Conservation (phyloP, 2,797 vertebrate genomes). For the Myotis planiceps region DNA sequence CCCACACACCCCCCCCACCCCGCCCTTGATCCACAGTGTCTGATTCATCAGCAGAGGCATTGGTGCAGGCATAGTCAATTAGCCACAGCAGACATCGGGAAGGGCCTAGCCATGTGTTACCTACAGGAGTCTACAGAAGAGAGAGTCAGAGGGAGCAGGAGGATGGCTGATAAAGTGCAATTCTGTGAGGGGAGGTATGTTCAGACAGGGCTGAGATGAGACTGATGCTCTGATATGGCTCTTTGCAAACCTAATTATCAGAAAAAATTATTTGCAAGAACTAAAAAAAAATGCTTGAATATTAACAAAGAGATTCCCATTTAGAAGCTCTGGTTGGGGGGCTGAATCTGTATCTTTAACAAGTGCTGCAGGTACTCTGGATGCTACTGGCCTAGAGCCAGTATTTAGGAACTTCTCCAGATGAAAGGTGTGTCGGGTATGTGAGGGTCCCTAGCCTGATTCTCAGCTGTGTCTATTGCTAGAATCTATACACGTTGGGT, state of each 20-base stretch:
- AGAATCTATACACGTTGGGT: not conserved
- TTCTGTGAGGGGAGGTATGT: not conserved
- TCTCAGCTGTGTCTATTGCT: not conserved
- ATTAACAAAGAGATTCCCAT: not conserved
- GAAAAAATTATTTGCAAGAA: not conserved
- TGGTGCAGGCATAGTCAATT: not conserved
- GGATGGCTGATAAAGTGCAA: not conserved
- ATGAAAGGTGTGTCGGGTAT: not conserved
- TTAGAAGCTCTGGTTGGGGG: not conserved
- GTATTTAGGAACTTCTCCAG: not conserved
- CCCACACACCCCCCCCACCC: accelerated
- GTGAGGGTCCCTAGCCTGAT: not conserved
- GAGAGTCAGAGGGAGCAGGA: not conserved
- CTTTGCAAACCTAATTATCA: not conserved
- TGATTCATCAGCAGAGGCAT: not conserved
- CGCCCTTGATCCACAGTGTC: not conserved
- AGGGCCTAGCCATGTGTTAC: not conserved
- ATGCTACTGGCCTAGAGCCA: not conserved
- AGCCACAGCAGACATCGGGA: not conserved
- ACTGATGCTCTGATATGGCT: not conserved
- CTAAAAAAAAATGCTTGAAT: not conserved
- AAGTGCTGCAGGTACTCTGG: not conserved
- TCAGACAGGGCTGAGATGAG: not conserved
- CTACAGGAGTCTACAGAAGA: not conserved
- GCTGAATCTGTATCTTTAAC: not conserved